Evolutionary conservation across 1,140 invertebrate genomes (phyloP), one percentile per base, ranked within the genome.

Genomic region (Cotesia glomerata): DNA sequence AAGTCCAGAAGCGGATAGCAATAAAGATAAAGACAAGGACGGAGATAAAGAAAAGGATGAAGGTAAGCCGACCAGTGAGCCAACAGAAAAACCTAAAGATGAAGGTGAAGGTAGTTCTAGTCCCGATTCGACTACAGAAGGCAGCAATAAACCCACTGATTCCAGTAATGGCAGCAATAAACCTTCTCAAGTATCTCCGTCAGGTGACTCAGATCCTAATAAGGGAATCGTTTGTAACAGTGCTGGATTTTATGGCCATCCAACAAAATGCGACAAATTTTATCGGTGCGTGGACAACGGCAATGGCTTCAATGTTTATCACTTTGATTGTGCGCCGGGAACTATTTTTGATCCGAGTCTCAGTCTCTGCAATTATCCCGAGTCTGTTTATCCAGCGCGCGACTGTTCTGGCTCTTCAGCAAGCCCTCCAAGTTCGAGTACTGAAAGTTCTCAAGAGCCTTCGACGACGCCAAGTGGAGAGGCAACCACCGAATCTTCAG

Each of bases 281-380:
- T 93, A 93, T 76, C 88, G 92, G 66, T 94, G 93, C 79, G 93
- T 94, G 1, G 85, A 90, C 71, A 89, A 90, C 75, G 91, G 90
- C 34, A 89, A 92, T 71, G 88, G 89, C 34, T 91, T 89, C 75
- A 89, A 88, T 49, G 83, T 90, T 4, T 89, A 87, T 72, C 77
- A 88, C 52, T 90, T 89, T 71, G 83, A 89, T 39, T 90, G 89
- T 73, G 77, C 83, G 7, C 77, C 82, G n/a, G 89, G 89, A 67
- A 90, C 89, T 8, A 89, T 90, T 66, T 90, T 87, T 64, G 89
- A 90, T 77, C 85, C 88, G 1, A 86, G 84, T 32, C 83, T 89
- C 13, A 86, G 80, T 69, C 81, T 82, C 8, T 90, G 89, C 73
- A 90, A 90, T 76, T 81, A 90, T 77, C 83, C 86, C 7, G 86